Evolutionary conservation across 2,797 vertebrate species (phyloP), one percentile per base, ranked within the genome.

Genomic region (Lutjanus argentimaculatus): DNA sequence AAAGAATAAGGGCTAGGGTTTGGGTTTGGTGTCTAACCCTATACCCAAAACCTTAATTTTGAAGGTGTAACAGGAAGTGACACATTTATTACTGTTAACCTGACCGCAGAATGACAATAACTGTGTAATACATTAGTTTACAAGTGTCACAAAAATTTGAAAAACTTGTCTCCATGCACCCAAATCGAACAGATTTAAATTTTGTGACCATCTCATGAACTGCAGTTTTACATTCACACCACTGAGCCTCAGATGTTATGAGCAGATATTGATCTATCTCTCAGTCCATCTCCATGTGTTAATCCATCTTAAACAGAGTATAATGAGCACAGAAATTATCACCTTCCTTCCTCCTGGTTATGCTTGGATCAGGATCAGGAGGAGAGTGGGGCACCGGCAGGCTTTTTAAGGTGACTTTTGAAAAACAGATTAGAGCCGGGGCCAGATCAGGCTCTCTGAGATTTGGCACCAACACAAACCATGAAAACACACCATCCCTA

Each of bases 391-490:
- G 68, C 13, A 72, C 40, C 58, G 65, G 80, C 72, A 73, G 48
- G 53, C 73, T 77, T 85, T 36, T 78, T 79, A 88, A 78, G 56
- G 78, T 90, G 92, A 86, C 87, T 88, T 87, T 87, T 79, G 48
- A 87, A 89, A 92, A 93, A 89, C 85, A 89, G 93, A 94, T 95
- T 95, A 95, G 84, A 92, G 71, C 79, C 14, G 55, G 51, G 83
- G 66, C 77, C 86, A 87, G 85, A 90, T 85, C 82, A 91, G 91
- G 72, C 88, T 90, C 87, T 89, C 90, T 72, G 83, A 89, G 89
- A 94, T 91, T 90, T 94, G 95, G 93, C 94, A 83, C 76, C 77
- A 64, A 80, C 84, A 86, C 86, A 93, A 89, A 90, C 91, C 90
- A 83, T 88, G 86, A 93, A 94, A 91, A 85, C 86, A 93, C 89